Percentiles rank a stretch among this genome's conserved stretches.
Conservation (phyloP, 2,888 invertebrate genomes). For the Heterodera filipjevi region DNA sequence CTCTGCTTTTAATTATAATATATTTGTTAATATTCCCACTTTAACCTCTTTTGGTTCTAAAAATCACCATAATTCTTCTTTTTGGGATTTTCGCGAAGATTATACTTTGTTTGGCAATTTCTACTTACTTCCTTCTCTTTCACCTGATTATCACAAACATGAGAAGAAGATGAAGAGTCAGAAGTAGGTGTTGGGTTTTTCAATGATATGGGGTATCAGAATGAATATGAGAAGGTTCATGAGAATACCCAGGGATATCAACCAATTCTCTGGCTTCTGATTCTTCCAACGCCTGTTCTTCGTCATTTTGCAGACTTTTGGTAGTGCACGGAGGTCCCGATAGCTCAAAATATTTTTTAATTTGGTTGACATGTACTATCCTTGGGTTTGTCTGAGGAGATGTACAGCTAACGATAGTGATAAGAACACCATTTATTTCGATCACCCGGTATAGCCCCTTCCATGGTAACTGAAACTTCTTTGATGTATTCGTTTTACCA, state of each 20-base stretch:
- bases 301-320: background rate
- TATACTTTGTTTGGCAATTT: background rate
- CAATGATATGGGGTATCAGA: background rate
- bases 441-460: constrained; percentile 26
- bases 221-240: background rate
- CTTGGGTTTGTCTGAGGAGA: constrained; percentile 28
- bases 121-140: background rate
- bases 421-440: constrained; percentile 26
- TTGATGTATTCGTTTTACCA: background rate
- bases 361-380: constrained; percentile 36
- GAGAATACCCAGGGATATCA: background rate
- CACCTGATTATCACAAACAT: background rate
- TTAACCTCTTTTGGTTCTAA: background rate
- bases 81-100: background rate
- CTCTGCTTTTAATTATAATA: too few species aligned
- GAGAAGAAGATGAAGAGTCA: background rate
- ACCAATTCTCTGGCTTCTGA: background rate
- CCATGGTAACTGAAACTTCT: constrained; percentile 32
- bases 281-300: background rate
- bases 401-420: constrained; percentile 8
- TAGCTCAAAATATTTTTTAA: constrained; percentile 20
- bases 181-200: background rate
- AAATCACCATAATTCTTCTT: background rate
- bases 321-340: background rate
- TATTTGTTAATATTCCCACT: too few species aligned